phyloP scores from a whole-genome alignment of 2,113 vertebrate genomes.

The Scopus umbretta region DNA sequence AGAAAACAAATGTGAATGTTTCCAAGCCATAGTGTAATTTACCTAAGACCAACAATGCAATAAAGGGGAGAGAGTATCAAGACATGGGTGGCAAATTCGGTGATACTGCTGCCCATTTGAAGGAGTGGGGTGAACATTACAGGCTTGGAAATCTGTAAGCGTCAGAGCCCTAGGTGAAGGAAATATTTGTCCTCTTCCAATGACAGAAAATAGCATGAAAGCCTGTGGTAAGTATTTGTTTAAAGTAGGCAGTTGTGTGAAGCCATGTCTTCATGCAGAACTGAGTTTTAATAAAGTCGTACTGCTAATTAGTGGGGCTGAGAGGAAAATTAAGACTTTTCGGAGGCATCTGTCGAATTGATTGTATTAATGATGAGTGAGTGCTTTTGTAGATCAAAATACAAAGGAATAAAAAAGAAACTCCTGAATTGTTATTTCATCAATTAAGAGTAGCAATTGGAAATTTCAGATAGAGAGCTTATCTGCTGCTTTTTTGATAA shows the following conservation, averaged over 20 bases:
- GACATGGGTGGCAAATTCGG: not conserved
- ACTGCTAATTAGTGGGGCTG: not conserved
- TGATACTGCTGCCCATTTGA: not conserved
- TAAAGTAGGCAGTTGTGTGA: not conserved
- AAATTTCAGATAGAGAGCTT: not conserved
- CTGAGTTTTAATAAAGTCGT: not conserved
- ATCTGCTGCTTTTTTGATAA: not conserved
- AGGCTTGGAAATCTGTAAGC: not conserved
- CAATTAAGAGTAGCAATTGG: not conserved
- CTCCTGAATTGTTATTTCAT: not conserved
- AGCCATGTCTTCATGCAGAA: not conserved
- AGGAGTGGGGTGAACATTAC: not conserved
- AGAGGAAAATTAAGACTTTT: not conserved
- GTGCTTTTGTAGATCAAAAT: not conserved
- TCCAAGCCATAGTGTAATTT: not conserved
- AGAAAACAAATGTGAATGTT: not conserved
- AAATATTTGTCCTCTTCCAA: not conserved
- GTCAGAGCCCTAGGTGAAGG: not conserved
- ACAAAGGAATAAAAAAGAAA: not conserved
- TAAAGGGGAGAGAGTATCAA: not conserved
- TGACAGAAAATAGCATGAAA: not conserved
- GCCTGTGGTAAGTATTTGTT: not conserved
- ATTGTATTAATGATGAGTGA: not conserved
- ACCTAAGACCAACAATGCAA: not conserved
- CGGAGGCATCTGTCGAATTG: conserved; percentile 1